Evolutionary conservation across 2,797 vertebrate genomes (phyloP).

Genomic region (Numenius phaeopus): DNA sequence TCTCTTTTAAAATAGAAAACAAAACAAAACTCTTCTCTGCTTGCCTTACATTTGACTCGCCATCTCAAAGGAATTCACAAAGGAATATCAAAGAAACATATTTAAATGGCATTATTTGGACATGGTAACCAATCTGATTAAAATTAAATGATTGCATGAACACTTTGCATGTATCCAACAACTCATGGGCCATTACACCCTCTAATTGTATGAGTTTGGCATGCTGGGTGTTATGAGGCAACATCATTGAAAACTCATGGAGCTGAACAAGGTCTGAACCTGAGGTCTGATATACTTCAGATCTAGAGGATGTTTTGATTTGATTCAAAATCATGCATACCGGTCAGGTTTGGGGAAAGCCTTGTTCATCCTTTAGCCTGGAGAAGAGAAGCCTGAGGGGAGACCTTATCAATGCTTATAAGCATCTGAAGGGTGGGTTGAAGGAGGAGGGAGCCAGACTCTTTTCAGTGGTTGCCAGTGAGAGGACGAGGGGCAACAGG

Average conservation of each 20-base stretch:
- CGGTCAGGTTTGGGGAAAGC: not conserved
- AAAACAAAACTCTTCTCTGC: not conserved
- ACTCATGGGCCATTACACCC: not conserved
- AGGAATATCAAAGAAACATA: not conserved
- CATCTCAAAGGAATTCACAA: not conserved
- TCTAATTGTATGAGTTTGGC: not conserved
- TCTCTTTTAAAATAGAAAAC: not conserved
- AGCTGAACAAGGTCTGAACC: not conserved
- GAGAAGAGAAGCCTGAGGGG: no score
- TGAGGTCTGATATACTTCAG: not conserved
- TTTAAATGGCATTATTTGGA: slow-evolving; percentile 15
- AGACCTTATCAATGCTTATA: no score
- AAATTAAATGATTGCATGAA: slow-evolving; percentile 7
- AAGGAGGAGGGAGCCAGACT: no score
- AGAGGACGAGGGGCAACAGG: no score
- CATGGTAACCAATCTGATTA: not conserved
- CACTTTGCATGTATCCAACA: slow-evolving; percentile 12
- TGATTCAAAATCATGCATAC: not conserved
- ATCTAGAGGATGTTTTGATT: not conserved
- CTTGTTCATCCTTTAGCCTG: not conserved
- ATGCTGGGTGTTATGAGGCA: not conserved
- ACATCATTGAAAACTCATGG: not conserved
- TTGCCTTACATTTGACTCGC: not conserved
- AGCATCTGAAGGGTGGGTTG: no score
- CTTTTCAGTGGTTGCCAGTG: no score